Conservation (phyloP, 2,113 vertebrate species). For the Urocynchramus pylzowi region DNA sequence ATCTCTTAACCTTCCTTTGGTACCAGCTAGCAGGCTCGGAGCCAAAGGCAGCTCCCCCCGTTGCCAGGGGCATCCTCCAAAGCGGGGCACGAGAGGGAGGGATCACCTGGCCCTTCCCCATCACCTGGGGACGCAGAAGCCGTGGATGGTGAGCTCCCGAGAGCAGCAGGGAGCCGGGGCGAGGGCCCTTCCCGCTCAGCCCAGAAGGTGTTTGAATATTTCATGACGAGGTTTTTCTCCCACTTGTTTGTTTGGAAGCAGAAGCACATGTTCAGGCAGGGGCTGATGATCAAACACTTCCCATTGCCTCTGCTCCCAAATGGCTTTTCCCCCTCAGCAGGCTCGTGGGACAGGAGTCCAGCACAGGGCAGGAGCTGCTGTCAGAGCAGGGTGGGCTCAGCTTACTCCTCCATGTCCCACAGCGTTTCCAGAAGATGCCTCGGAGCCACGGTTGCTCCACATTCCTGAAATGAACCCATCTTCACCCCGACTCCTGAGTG, state of each 20-base stretch:
- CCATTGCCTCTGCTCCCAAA: background rate
- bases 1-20: background rate
- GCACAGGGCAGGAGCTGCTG: background rate
- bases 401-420: background rate
- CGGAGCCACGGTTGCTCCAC: background rate
- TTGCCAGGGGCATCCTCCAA: background rate
- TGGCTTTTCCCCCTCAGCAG: background rate
- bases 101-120: rapidly evolving
- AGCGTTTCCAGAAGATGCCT: background rate
- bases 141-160: background rate
- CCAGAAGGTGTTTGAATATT: background rate
- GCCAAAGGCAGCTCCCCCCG: background rate
- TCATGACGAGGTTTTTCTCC: background rate
- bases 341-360: background rate
- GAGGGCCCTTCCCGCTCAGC: background rate
- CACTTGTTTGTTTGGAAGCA: background rate
- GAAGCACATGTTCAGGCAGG: background rate
- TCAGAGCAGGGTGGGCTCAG: background rate
- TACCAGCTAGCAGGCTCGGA: background rate
- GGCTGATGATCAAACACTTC: background rate
- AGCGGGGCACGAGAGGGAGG: background rate
- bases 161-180: background rate
- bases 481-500: background rate
- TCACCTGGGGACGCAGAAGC: background rate
- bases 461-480: background rate